Evolutionary conservation across 2,888 invertebrate genomes (phyloP).

Genomic region (Notodonta dromedarius): DNA sequence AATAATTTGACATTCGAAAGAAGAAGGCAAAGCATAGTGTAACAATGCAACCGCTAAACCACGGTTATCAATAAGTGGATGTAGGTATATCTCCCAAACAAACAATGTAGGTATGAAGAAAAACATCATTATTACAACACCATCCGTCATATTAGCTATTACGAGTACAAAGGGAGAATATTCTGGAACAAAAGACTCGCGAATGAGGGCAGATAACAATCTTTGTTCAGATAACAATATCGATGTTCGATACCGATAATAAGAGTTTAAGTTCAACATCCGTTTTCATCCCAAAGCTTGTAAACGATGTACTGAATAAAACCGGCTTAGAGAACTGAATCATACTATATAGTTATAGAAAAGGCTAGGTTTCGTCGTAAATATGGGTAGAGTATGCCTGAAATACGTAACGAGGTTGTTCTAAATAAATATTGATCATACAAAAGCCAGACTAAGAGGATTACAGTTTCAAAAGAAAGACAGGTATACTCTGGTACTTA

Average conservation of each 20-base stretch:
- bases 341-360: no score
- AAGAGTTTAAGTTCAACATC: not conserved
- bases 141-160: constrained; percentile 2
- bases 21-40: no score
- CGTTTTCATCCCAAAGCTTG: not conserved
- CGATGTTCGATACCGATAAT: not conserved
- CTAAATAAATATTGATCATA: not conserved
- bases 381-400: not conserved
- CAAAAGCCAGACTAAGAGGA: not conserved
- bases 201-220: constrained; percentile 5
- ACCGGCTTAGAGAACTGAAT: no score
- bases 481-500: not conserved
- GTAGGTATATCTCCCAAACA: not conserved
- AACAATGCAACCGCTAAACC: no score
- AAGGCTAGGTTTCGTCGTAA: no score
- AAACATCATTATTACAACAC: constrained; percentile 3
- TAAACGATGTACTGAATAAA: no score
- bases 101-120: not conserved
- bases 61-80: no score
- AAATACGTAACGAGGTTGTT: not conserved
- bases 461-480: not conserved
- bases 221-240: constrained; percentile 8
- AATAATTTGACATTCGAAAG: no score
- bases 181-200: constrained; percentile 4
- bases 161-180: constrained; percentile 4